A percentile compares a stretch with the other conserved stretches of the same genome.
These are phyloP conservation scores for Sericinus montela DNA, from an alignment of 2,888 invertebrate genomes.

Conservation along the genomic window DNA sequence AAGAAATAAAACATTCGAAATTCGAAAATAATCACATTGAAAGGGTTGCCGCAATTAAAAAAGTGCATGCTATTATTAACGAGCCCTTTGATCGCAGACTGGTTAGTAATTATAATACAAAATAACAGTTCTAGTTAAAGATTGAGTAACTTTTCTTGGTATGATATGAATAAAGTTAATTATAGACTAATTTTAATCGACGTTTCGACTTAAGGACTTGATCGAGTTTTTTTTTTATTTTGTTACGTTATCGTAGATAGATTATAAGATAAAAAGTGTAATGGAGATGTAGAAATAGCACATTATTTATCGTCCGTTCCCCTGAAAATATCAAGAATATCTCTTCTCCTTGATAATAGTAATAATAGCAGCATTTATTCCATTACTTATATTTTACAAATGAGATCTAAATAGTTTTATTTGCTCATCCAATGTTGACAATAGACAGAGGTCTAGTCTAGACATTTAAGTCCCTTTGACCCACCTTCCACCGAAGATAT, in stretches of 20 bases:
- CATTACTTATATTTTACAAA: too few species aligned
- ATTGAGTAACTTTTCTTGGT: slow-evolving; percentile 1
- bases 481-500: too few species aligned
- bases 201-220: background rate
- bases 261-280: too few species aligned
- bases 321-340: too few species aligned
- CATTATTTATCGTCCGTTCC: too few species aligned
- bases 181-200: slow-evolving; percentile 10
- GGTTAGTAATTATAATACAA: slow-evolving; percentile 43
- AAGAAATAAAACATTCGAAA: background rate
- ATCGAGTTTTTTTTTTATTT: background rate
- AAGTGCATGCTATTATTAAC: slow-evolving; percentile 54
- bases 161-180: slow-evolving; percentile 8
- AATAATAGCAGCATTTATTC: too few species aligned
- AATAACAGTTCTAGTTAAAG: slow-evolving; percentile 30
- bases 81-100: slow-evolving; percentile 43
- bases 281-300: too few species aligned
- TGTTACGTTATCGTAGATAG: background rate
- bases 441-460: too few species aligned
- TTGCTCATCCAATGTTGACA: too few species aligned
- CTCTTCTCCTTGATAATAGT: too few species aligned
- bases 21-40: slow-evolving; percentile 18
- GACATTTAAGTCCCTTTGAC: too few species aligned
- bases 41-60: slow-evolving; percentile 50
- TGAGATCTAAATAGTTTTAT: too few species aligned